Evolutionary conservation across 1,140 invertebrate genomes (phyloP).

Genomic region (Drosophila novamexicana): DNA sequence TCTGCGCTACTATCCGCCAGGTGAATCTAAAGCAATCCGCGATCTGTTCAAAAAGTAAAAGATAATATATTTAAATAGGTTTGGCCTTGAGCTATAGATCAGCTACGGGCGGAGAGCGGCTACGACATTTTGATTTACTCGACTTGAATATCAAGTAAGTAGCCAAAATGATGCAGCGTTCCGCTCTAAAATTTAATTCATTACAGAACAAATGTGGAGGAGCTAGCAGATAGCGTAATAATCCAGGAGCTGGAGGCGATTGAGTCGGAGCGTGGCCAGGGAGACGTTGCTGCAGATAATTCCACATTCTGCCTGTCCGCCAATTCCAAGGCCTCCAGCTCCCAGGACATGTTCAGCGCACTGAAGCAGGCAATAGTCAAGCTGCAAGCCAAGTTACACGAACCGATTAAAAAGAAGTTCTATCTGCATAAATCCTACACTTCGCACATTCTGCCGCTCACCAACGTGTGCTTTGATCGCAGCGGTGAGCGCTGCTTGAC

Average conservation of each 20-base stretch:
- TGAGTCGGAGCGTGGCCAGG: conserved; percentile 22
- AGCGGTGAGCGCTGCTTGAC: conserved; percentile 90
- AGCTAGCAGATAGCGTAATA: conserved; percentile 56
- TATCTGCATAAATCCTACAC: conserved; percentile 89
- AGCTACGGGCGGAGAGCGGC: conserved; percentile 54
- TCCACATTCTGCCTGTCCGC: conserved; percentile 10
- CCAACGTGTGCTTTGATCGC: conserved; percentile 91
- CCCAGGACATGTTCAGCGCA: conserved; percentile 61
- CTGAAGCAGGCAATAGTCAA: conserved; percentile 85
- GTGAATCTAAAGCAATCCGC: conserved; percentile 62
- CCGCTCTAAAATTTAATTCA: too few species aligned
- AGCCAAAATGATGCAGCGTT: neutral
- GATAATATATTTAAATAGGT: conserved; percentile 40
- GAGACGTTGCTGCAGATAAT: neutral
- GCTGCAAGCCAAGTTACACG: conserved; percentile 85
- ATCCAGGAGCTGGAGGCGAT: conserved; percentile 53
- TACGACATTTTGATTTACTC: conserved; percentile 88
- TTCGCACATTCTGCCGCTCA: conserved; percentile 91
- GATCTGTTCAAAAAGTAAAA: neutral
- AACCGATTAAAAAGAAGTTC: conserved; percentile 87
- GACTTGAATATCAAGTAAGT: conserved; percentile 86
- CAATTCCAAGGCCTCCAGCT: conserved; percentile 37
- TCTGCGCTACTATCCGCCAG: conserved; percentile 89
- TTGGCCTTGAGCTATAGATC: conserved; percentile 85
- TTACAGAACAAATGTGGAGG: conserved; percentile 57